Evolutionary conservation across 2,888 invertebrate species (phyloP).

Genomic region (Cephalotes varians): DNA sequence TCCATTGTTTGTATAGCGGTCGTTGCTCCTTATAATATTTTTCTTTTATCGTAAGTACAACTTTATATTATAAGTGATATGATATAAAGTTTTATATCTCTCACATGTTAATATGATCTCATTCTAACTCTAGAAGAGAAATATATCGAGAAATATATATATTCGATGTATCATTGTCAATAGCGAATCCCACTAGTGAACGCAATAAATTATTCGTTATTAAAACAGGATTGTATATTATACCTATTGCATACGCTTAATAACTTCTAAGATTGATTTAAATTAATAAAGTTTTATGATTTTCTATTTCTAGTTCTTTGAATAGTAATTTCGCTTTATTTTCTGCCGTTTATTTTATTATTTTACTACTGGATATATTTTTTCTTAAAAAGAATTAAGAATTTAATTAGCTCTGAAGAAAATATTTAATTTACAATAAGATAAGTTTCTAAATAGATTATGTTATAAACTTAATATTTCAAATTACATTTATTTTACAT

Average conservation of each 20-base stretch:
- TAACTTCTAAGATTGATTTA: neutral
- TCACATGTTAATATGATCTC: neutral
- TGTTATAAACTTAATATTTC: neutral
- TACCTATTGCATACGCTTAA: neutral
- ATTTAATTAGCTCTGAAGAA: neutral
- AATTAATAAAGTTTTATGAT: neutral
- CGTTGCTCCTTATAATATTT: slow-evolving; percentile 1
- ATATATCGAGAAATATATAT: neutral
- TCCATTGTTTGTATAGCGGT: neutral
- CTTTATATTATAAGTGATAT: neutral
- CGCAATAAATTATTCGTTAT: neutral
- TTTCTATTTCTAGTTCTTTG: neutral
- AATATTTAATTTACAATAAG: neutral
- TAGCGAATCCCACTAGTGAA: neutral
- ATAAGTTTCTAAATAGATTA: neutral
- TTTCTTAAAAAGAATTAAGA: neutral
- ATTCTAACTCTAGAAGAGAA: neutral
- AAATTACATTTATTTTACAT: neutral
- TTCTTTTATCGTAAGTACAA: neutral
- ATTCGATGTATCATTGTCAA: neutral
- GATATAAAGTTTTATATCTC: slow-evolving; percentile 11
- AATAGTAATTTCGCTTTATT: neutral
- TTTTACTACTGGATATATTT: neutral
- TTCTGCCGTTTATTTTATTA: neutral
- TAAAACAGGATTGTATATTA: neutral